A percentile compares a stretch with the other conserved stretches of the same genome.
Evolutionary conservation across 2,797 vertebrate species (phyloP).

Genomic region (Champsocephalus esox): DNA sequence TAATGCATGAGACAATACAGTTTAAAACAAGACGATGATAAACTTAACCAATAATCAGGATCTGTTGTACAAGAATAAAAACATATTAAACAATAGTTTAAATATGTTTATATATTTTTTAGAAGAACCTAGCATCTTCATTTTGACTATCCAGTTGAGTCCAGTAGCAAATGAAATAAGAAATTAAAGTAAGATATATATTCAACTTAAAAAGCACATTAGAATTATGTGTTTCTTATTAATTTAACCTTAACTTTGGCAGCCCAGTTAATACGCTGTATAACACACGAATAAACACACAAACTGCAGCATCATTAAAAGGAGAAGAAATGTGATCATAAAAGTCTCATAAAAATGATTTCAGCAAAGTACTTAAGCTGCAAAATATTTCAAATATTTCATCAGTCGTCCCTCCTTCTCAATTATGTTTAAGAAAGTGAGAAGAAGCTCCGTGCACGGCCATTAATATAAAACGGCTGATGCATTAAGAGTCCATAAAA

Average conservation of each 20-base stretch:
- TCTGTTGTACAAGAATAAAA: background rate
- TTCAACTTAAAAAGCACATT: conserved; percentile 21
- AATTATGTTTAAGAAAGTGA: conserved; percentile 16
- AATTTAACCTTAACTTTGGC: conserved; percentile 50
- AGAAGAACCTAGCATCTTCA: background rate
- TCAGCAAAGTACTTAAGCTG: conserved; percentile 47
- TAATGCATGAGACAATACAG: background rate
- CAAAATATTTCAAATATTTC: conserved; percentile 37
- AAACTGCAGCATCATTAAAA: conserved; percentile 69
- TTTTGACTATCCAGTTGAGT: conserved; percentile 19
- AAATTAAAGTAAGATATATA: conserved; percentile 30
- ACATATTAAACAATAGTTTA: no score
- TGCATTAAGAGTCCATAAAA: conserved; percentile 68
- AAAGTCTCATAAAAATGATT: conserved; percentile 59
- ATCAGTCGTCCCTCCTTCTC: conserved; percentile 26
- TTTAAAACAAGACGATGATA: background rate
- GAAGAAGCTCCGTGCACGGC: background rate
- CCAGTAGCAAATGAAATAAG: conserved; percentile 1
- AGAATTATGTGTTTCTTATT: conserved; percentile 25
- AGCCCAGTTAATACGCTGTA: conserved; percentile 51
- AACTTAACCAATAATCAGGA: background rate
- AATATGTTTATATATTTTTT: background rate
- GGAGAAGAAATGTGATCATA: conserved; percentile 16
- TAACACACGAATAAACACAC: conserved; percentile 49
- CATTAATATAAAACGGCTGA: conserved; percentile 58